Evolutionary conservation across 2,113 vertebrate genomes (phyloP).

Genomic region (Furnarius figulus): DNA sequence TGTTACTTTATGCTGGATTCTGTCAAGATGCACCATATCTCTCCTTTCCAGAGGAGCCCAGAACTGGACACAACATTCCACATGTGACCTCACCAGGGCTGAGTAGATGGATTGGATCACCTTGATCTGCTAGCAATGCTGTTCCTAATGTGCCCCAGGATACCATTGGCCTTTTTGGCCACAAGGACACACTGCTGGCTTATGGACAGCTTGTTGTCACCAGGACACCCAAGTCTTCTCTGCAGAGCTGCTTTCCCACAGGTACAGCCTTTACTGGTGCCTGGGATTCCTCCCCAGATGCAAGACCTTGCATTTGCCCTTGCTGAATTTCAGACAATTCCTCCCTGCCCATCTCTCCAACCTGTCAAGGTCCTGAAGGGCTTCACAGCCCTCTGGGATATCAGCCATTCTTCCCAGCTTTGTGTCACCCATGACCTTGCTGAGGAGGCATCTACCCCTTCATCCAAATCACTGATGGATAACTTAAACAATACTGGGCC

Average conservation of each 20-base stretch:
- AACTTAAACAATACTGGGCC: not conserved
- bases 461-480: not conserved
- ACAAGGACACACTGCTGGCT: not conserved
- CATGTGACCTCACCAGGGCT: accelerated
- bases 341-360: not conserved
- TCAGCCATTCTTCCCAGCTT: not conserved
- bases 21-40: not conserved
- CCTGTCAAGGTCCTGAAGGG: accelerated
- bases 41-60: not conserved
- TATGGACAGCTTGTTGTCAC: not conserved
- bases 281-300: not conserved
- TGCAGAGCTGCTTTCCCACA: not conserved
- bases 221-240: not conserved
- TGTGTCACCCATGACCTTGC: not conserved
- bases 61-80: not conserved
- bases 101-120: accelerated
- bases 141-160: not conserved
- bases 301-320: accelerated
- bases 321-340: not conserved
- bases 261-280: not conserved
- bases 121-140: accelerated
- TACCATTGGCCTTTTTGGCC: not conserved
- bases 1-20: not conserved
- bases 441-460: not conserved
- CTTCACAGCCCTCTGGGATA: not conserved